Evolutionary conservation across 1,140 invertebrate genomes (phyloP), one percentile per base, ranked within the genome.

Genomic region (Pantala flavescens): DNA sequence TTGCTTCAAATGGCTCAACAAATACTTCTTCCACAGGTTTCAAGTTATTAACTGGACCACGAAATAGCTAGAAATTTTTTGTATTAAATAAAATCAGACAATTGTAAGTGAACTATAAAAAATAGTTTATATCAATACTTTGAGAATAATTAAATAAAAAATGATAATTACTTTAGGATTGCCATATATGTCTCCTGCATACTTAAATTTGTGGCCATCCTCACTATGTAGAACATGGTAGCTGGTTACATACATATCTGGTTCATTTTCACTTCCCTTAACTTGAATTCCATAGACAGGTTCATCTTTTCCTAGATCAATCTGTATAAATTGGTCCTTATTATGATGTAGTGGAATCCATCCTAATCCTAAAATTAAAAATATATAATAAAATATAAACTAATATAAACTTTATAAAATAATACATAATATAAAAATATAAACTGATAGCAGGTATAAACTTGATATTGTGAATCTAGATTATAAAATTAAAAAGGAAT

Each of bases 231-330:
- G 80, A 7, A 94, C 82, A 77, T 88, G 85, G 76, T 90, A 94
- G 75, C 90, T 90, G 7, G 91, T 92, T 21, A 94, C 89, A 79
- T 88, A 92, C 78, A 91, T 88, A 77, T 91, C 85, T 71, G 86
- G 86, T 0, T 84, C 75, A 0, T 87, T 85, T 81, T 84, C 88
- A 73, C 78, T 79, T 23, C 93, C 93, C 77, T 88, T 87, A 74
- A 93, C 79, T 24, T 88, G 80, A 11, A 93, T 82, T 0, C 92
- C 92, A 80, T 93, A 94, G 2, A 95, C 81, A 0, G 88, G 87
- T 79, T 89, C 86, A 0, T 84, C 81, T 19, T 80, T 81, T 0
- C 85, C 84, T 9, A 95, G 83, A 78, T 89, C 85, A 9, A 94
- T 84, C 82, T 93, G 86, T n/a, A 94, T 82, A 81, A 87, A 92